phyloP scores from a whole-genome alignment of 2,113 vertebrate species.

The Aldabrachelys gigantea region DNA sequence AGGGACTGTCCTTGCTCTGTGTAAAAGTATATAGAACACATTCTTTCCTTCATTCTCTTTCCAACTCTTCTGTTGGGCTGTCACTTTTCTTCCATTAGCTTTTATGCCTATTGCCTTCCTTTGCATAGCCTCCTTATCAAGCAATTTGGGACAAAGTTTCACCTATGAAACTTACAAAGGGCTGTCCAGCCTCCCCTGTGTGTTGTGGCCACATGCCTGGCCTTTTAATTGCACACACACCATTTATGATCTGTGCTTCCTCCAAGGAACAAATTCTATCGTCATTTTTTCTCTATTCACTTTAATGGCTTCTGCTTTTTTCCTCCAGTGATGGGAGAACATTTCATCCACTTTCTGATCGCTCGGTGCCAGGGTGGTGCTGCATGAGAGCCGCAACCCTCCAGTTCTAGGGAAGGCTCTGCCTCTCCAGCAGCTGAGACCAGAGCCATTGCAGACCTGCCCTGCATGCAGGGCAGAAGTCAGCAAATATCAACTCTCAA shows the following conservation, averaged over 20 bases:
- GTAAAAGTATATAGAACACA: too few relatives aligned
- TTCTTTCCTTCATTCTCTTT: background rate
- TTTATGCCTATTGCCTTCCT: background rate
- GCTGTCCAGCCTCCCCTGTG: background rate
- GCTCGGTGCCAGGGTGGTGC: background rate
- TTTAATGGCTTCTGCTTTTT: background rate
- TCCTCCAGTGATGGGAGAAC: background rate
- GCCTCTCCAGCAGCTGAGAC: background rate
- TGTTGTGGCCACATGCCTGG: background rate
- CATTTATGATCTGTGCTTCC: background rate
- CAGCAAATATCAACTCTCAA: rapidly evolving
- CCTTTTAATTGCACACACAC: background rate
- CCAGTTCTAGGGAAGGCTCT: background rate
- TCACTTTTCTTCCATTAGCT: background rate
- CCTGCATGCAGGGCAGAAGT: rapidly evolving
- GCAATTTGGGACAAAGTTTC: background rate
- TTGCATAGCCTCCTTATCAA: background rate
- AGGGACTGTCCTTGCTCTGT: background rate
- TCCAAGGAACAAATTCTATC: background rate
- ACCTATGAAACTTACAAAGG: background rate
- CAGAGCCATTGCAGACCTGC: rapidly evolving
- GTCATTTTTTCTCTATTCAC: background rate
- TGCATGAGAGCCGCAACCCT: background rate
- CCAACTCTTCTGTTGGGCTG: background rate
- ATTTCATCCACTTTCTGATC: background rate